phyloP scores from a whole-genome alignment of 2,113 vertebrate species.

The Toxotes jaculatrix region DNA sequence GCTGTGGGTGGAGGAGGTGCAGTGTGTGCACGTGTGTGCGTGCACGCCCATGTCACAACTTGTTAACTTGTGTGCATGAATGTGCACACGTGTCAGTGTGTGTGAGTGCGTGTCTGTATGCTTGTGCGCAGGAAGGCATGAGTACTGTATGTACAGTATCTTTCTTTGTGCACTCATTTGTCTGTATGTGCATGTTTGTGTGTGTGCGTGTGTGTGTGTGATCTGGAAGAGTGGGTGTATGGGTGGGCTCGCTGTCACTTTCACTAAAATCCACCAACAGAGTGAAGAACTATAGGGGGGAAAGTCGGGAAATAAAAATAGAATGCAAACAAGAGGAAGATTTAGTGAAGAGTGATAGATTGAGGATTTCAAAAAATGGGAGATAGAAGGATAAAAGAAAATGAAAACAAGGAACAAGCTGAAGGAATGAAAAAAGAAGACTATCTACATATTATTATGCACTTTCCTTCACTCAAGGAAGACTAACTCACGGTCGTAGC shows the following conservation, averaged over 20 bases:
- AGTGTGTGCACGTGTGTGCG: background rate
- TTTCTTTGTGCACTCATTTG: background rate
- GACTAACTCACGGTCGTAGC: background rate
- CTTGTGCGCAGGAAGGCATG: background rate
- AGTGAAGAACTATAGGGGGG: slow-evolving; percentile 28
- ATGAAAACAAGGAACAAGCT: background rate
- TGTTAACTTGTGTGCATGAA: slow-evolving; percentile 20
- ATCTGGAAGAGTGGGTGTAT: slow-evolving; percentile 54
- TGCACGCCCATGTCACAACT: slow-evolving; percentile 5
- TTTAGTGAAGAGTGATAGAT: slow-evolving; percentile 15
- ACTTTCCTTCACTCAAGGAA: background rate
- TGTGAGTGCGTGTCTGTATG: slow-evolving; percentile 16
- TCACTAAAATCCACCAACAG: slow-evolving; percentile 53
- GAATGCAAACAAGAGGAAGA: background rate
- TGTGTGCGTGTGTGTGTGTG: slow-evolving; percentile 12
- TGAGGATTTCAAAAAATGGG: background rate
- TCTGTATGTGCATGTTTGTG: too few relatives aligned
- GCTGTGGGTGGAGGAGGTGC: slow-evolving; percentile 33
- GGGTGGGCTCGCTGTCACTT: slow-evolving; percentile 68
- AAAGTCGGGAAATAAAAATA: slow-evolving; percentile 46
- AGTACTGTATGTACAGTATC: background rate
- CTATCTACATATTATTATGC: background rate
- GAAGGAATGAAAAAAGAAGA: background rate
- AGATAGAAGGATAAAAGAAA: background rate
- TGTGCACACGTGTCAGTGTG: background rate